Base-by-base conservation (phyloP, 2,888 invertebrate genomes). In the Linnaemya tessellans region DNA sequence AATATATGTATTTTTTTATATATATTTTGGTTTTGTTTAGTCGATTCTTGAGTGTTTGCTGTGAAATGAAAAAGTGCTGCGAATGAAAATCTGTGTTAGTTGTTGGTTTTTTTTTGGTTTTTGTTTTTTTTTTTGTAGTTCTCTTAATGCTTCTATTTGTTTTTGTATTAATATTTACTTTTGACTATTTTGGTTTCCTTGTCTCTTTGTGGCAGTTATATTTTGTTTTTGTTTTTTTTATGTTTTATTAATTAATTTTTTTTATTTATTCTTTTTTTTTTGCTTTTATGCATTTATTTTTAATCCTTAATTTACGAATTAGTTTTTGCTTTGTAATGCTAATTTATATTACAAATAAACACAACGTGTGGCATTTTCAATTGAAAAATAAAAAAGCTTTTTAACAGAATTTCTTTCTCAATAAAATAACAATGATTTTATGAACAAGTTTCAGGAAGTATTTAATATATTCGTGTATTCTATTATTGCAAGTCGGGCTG, bases 171-270 rank as follows among this genome's bases (percentile, higher is more conserved):
- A 35, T 46, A 35, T 64, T 46, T 84, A 20, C 20, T 46, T 71
- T 80, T 77, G 41, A 70, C 74, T 78, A 67, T 54, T 84, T 71
- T 79, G 62, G 65, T 71, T 68, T 81, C 75, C 83, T 79, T 77
- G 89, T 90, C 88, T 88, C 87, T 89, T 88, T 89, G 89, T 90
- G 90, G 90, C 89, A 90, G 90, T 91, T 89, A 86, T 71, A 86
- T 84, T 86, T 83, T 71, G 20, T 60, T 83, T 65, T 43, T 70
- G 35, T 75, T 68, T 78, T 35, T 71, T 77, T 79, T 60, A 60
- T 84, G 64, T 80, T 80, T 80, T 84, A 64, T 80, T 77, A 81
- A 80, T 70, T 67, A 84, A 56, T 68, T 77, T 75, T 13, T 65
- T 79, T 79, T 58, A 51, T 73, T 83, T 80, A 25, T 18, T 80